These are phyloP conservation scores for Progne subis DNA, from an alignment of 2,113 vertebrate species.

Conservation along the genomic window DNA sequence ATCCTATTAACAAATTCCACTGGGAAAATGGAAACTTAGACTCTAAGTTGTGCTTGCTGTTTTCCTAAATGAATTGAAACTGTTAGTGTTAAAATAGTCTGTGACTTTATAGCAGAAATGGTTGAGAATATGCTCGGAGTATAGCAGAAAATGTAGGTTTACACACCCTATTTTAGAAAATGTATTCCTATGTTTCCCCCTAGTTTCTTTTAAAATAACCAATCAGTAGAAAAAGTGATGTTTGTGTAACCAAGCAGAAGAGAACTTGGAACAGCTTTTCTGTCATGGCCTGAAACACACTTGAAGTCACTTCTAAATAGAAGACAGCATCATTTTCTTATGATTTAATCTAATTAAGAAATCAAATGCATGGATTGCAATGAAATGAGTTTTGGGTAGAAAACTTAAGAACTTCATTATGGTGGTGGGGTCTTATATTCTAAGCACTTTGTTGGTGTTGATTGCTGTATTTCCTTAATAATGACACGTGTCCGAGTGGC, in stretches of 20 bases:
- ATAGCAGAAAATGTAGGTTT: neutral
- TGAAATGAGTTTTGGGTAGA: neutral
- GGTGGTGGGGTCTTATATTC: neutral
- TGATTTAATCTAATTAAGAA: neutral
- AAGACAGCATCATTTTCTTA: neutral
- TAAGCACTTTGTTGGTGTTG: neutral
- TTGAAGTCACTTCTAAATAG: neutral
- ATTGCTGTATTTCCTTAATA: constrained; percentile 76
- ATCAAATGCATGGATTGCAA: neutral
- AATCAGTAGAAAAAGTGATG: neutral
- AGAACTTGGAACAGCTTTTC: neutral
- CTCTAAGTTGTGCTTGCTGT: neutral
- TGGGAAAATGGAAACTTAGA: neutral
- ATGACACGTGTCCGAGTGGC: constrained; percentile 90
- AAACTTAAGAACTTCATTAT: neutral
- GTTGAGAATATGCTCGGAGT: neutral
- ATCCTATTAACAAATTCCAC: constrained; percentile 79
- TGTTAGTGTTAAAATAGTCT: neutral
- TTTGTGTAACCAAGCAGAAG: neutral
- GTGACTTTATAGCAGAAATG: neutral
- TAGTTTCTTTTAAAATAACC: too few species aligned
- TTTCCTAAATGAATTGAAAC: neutral
- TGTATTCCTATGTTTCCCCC: neutral
- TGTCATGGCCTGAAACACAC: neutral
- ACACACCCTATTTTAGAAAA: neutral